Evolutionary conservation across 2,797 vertebrate genomes (phyloP), one percentile per base, ranked within the genome.

Genomic region (Rallus crepitans): DNA sequence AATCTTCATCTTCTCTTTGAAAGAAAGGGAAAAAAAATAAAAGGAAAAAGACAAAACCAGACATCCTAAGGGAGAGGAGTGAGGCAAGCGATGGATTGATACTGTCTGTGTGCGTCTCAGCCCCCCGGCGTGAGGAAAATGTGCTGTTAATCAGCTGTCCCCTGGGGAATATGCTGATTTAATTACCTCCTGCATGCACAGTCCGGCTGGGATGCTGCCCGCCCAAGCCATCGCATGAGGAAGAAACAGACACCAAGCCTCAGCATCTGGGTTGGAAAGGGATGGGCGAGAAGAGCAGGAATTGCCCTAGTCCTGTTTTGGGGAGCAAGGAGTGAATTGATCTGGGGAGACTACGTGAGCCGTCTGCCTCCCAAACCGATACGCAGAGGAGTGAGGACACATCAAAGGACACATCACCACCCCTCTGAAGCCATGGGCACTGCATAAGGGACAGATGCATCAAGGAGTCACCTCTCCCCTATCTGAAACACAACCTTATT

Each of bases 1-100:
- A 91, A 97, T 96, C 94, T 96, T 94, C 94, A 90, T 95, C 82
- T 92, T 92, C 50, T 50, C 93, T 96, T 97, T 91, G 91, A 97
- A 96, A 91, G 76, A 78, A 91, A 87, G 42, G 21, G 17, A 35
- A 55, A 86, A 86, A 86, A 72, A 79, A 82, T 4, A 15, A 89
- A 77, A 66, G 37, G 6, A 78, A 28, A 93, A 80, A 72, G 11
- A 20, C 64, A 84, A 64, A 75, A 39, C 0, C 73, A 95, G 88
- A 68, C 83, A 75, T 94, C 79, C 72, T 87, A 76, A 86, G 84
- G 78, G 72, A 94, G 48, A 79, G 33, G 75, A 84, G 72, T 66
- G 82, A 94, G 76, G 84, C 90, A 84, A 93, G 52, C n/a, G 1
- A 95, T 82, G 68, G 85, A 82, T 70, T 94, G 94, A 96, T 95